Percentiles rank a stretch among this genome's conserved stretches.
Evolutionary conservation across 2,113 vertebrate species (phyloP).

Genomic region (Gnathonemus echidnorhynchus): DNA sequence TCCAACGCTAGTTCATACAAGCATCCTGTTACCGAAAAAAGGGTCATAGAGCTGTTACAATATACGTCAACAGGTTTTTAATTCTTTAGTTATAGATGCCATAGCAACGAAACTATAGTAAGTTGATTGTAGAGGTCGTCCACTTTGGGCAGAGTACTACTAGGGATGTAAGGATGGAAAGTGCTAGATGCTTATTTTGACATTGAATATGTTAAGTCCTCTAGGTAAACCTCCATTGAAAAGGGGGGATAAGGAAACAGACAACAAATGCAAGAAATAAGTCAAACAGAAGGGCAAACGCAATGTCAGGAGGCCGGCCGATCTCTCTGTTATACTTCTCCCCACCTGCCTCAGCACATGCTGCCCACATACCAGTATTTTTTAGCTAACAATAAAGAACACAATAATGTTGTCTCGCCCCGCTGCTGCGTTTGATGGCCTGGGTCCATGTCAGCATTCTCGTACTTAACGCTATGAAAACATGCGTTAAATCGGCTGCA

Average conservation of each 20-base stretch:
- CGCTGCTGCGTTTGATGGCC: neutral
- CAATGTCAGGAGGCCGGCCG: neutral
- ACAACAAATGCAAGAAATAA: neutral
- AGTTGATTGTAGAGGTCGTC: neutral
- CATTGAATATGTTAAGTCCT: neutral
- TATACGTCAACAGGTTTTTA: neutral
- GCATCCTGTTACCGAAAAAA: neutral
- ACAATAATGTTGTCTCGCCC: neutral
- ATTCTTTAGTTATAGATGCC: neutral
- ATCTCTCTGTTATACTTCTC: neutral
- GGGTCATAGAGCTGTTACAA: neutral
- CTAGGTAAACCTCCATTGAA: neutral
- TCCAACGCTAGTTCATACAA: neutral
- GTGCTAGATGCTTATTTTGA: neutral
- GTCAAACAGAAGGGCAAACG: neutral
- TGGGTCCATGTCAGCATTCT: neutral
- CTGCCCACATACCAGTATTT: neutral
- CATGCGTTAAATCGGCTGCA: neutral
- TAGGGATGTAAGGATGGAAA: neutral
- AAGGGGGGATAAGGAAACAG: neutral
- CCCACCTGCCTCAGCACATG: neutral
- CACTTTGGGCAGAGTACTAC: neutral
- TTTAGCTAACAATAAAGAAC: neutral
- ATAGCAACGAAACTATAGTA: neutral
- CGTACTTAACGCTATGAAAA: neutral